Evolutionary conservation across 2,113 vertebrate genomes (phyloP).

Genomic region (Syrmaticus mikado): DNA sequence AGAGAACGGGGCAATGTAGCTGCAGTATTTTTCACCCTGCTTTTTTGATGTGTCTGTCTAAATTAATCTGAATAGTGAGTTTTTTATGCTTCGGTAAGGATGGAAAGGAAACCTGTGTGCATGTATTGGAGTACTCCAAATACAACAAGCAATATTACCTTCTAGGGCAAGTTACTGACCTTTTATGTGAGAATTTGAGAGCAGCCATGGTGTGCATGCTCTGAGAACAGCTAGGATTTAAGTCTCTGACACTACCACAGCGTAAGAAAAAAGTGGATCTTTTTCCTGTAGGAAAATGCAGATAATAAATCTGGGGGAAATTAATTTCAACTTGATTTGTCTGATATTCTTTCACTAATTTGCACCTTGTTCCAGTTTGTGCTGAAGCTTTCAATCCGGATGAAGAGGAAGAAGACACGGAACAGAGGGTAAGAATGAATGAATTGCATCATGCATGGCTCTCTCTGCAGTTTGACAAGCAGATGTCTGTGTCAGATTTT

Average conservation of each 20-base stretch:
- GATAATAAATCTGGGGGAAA: background rate
- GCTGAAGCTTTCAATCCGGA: slow-evolving; percentile 97
- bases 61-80: background rate
- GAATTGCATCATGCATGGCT: background rate
- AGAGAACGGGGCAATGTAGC: background rate
- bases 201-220: background rate
- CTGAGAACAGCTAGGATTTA: background rate
- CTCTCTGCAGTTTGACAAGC: background rate
- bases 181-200: background rate
- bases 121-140: background rate
- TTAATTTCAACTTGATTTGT: background rate
- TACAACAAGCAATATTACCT: background rate
- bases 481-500: background rate
- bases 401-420: slow-evolving; percentile 96
- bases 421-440: slow-evolving; percentile 85
- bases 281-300: background rate
- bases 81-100: background rate
- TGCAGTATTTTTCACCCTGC: background rate
- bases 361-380: slow-evolving; percentile 84
- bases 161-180: background rate
- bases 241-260: background rate
- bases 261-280: background rate
- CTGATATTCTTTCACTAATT: background rate
- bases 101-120: background rate
- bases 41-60: background rate